Conservation (phyloP, 2,113 vertebrate species). For the Tachysurus fulvidraco region DNA sequence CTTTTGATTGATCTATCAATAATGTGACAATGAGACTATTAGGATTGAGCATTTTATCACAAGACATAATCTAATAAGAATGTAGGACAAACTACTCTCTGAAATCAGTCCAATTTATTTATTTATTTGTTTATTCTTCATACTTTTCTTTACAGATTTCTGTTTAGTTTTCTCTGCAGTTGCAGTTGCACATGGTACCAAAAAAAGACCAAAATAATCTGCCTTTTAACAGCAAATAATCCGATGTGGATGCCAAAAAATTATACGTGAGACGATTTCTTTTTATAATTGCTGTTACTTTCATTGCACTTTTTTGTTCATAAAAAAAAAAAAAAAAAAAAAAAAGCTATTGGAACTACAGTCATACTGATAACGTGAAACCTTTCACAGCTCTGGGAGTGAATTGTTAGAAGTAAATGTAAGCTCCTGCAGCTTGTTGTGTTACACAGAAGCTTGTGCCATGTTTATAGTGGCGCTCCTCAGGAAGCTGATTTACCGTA, state of each 20-base stretch:
- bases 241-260: neutral
- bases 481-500: constrained; percentile 31
- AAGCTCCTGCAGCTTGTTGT: neutral
- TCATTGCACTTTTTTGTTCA: neutral
- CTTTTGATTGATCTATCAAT: neutral
- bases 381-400: neutral
- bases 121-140: neutral
- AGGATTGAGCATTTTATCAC: neutral
- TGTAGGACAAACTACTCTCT: neutral
- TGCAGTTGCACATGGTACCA: neutral
- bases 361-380: neutral
- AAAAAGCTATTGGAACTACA: neutral
- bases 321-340: neutral
- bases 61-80: neutral
- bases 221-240: neutral
- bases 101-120: too few relatives aligned
- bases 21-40: neutral
- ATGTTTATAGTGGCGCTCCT: constrained; percentile 29
- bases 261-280: neutral
- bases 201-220: neutral
- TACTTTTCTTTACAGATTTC: neutral
- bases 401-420: neutral
- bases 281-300: neutral
- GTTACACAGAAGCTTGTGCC: constrained; percentile 19
- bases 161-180: neutral